Conservation (phyloP, 2,888 invertebrate genomes). For the Blera fallax region DNA sequence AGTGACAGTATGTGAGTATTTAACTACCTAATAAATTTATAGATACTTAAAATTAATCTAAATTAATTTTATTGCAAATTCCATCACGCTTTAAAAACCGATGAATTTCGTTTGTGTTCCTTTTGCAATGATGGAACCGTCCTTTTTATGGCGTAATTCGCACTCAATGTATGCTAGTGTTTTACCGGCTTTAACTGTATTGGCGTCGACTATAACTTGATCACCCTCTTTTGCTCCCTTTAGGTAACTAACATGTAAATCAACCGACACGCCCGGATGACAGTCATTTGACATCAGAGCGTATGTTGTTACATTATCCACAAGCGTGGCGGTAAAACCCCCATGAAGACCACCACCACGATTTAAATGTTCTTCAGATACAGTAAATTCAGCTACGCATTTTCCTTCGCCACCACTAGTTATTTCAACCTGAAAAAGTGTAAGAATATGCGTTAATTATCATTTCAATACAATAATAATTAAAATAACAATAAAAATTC, state of each 20-base stretch:
- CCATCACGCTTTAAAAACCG: neutral
- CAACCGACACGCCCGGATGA: constrained; percentile 90
- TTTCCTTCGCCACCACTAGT: constrained; percentile 86
- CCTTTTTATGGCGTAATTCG: constrained; percentile 88
- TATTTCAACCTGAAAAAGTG: constrained; percentile 79
- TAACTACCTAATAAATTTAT: neutral
- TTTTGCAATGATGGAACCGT: constrained; percentile 88
- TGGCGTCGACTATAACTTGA: constrained; percentile 89
- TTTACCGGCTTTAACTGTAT: constrained; percentile 89
- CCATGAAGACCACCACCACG: constrained; percentile 91
- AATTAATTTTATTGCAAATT: neutral
- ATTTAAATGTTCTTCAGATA: constrained; percentile 89
- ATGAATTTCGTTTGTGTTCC: constrained; percentile 92
- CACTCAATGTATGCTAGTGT: constrained; percentile 92
- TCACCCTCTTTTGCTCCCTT: constrained; percentile 90
- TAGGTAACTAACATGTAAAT: constrained; percentile 91
- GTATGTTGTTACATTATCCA: constrained; percentile 89
- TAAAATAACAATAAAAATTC: too few relatives aligned
- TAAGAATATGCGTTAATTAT: neutral
- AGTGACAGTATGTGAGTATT: neutral
- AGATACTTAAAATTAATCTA: neutral
- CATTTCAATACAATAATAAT: too few relatives aligned
- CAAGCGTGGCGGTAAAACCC: constrained; percentile 90
- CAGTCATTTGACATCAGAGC: constrained; percentile 88
- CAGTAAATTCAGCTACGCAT: constrained; percentile 89